A percentile compares a stretch with the other conserved stretches of the same genome.
phyloP scores from a whole-genome alignment of 1,140 invertebrate species.

The Paracyclopina nana region DNA sequence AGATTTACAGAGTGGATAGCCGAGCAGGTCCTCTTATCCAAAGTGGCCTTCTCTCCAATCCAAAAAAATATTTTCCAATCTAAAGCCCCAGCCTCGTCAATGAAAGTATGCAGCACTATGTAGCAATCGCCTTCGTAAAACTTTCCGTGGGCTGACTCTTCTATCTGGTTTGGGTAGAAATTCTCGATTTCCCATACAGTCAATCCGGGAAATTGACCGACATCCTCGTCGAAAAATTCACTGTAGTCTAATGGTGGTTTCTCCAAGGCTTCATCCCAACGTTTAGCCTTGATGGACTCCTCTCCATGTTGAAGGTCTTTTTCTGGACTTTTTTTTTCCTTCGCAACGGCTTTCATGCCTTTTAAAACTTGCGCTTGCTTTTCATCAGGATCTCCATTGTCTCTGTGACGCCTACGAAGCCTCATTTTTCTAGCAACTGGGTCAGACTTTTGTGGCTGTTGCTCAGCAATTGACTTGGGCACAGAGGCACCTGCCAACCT shows the following conservation, averaged over 20 bases:
- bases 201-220: conserved; percentile 68
- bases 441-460: conserved; percentile 31
- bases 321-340: conserved; percentile 47
- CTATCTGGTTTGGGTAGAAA: conserved; percentile 68
- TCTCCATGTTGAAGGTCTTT: conserved; percentile 19
- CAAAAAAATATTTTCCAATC: conserved; percentile 95
- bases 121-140: conserved; percentile 99
- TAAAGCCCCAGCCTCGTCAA: conserved; percentile 62
- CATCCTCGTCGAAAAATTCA: conserved; percentile 94
- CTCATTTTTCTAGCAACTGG: conserved; percentile 81
- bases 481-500: conserved; percentile 72
- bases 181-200: conserved; percentile 97
- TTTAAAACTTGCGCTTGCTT: conserved; percentile 87
- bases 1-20: conserved; percentile 98
- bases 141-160: conserved; percentile 78
- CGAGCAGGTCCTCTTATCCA: conserved; percentile 94
- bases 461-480: conserved; percentile 21
- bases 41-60: conserved; percentile 86
- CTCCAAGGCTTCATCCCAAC: conserved; percentile 81
- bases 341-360: conserved; percentile 93
- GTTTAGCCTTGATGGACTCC: conserved; percentile 26
- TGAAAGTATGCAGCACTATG: conserved; percentile 75
- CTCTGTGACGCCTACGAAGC: conserved; percentile 44
- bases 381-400: conserved; percentile 56
- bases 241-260: conserved; percentile 95